Evolutionary conservation across 2,113 vertebrate species (phyloP), one percentile per base, ranked within the genome.

Genomic region (Hippopotamus amphibius): DNA sequence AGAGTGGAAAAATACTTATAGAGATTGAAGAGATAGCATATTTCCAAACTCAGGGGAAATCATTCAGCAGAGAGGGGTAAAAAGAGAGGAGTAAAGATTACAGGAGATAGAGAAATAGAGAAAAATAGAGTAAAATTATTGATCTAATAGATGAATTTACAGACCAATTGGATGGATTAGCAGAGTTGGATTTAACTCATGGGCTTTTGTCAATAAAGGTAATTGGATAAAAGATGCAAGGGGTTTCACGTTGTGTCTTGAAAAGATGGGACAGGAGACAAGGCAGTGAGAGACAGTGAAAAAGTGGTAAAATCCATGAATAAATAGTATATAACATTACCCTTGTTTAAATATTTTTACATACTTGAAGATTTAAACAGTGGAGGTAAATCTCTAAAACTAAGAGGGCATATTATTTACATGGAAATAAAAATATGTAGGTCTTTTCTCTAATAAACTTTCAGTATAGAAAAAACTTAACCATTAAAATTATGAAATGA

Each of bases 401-500:
- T 57, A 82, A 63, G 11, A 88, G 8, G 37, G 10, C 5, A 66
- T 33, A 30, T 68, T 76, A n/a, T 93, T 96, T 74, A 92, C 13
- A 33, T 46, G n/a, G 30, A 82, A 93, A 68, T 92, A 83, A 59
- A 79, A 65, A 59, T n/a, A 53, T 53, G 4, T 26, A 79, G 10
- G 9, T n/a, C 2, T 93, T 68, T 59, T 82, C 59, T 76, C 10
- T 59, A 72, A 53, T 17, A 41, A 87, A 30, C 0, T 53, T 53
- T 46, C 66, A 43, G 7, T 16, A 0, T 82, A 17, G 19, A 16
- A 48, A 68, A 90, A 53, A 7, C 3, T 43, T 5, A 63, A 68
- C 14, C 55, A 68, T 69, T 92, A 65, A 95, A 82, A 71, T 86
- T n/a, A 13, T 72, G 19, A 94, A 92, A 46, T 53, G n/a, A 92